phyloP scores from a whole-genome alignment of 2,797 vertebrate species.

The Ispidina picta region DNA sequence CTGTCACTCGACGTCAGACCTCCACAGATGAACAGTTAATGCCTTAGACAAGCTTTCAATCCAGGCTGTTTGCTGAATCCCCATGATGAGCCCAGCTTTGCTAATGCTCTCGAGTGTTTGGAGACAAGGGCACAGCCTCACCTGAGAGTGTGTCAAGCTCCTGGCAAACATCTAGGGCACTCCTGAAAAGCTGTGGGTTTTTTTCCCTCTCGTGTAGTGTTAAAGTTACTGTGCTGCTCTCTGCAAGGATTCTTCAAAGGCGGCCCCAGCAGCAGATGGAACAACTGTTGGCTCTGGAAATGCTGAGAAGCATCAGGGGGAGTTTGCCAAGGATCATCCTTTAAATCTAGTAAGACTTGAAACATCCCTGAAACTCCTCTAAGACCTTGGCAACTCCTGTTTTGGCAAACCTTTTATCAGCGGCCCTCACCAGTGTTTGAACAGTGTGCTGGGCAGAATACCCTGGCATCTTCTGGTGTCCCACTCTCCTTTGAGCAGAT shows the following conservation, averaged over 20 bases:
- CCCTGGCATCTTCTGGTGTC: not conserved
- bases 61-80: constrained; percentile 30
- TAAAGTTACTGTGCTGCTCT: constrained; percentile 58
- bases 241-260: constrained; percentile 73
- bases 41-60: constrained; percentile 23
- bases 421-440: constrained; percentile 58
- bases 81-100: constrained; percentile 19
- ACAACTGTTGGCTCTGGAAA: constrained; percentile 67
- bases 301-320: constrained; percentile 57
- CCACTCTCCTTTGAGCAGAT: not conserved
- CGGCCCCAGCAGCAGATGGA: constrained; percentile 65
- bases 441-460: not conserved
- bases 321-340: constrained; percentile 72
- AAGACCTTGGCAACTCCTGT: constrained; percentile 64
- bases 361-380: constrained; percentile 63
- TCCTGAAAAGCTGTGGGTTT: constrained; percentile 15
- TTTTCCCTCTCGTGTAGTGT: constrained; percentile 12
- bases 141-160: constrained; percentile 49
- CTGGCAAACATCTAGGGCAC: constrained; percentile 65
- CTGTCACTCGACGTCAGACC: not conserved
- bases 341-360: constrained; percentile 70
- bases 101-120: constrained; percentile 38
- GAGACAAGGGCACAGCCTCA: constrained; percentile 53
- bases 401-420: constrained; percentile 67
- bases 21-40: constrained; percentile 3